A percentile compares a stretch with the other conserved stretches of the same genome.
Evolutionary conservation across 2,113 vertebrate genomes (phyloP).

Genomic region (Megatriorchis doriae): DNA sequence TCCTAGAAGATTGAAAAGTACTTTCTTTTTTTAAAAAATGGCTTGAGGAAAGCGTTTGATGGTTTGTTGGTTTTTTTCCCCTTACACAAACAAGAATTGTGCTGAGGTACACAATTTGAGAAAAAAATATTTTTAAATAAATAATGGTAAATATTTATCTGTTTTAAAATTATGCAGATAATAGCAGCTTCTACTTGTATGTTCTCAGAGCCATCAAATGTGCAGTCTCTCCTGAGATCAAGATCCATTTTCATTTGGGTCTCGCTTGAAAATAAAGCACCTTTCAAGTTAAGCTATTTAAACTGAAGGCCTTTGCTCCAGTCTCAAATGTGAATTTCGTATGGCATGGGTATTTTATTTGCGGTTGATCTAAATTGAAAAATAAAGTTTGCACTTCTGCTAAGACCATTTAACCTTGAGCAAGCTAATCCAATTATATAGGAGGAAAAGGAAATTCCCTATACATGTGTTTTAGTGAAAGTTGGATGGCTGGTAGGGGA

Average conservation of each 20-base stretch:
- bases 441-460: background rate
- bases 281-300: conserved; percentile 18
- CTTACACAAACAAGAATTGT: background rate
- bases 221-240: background rate
- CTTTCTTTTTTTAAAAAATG: background rate
- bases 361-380: background rate
- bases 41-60: background rate
- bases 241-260: background rate
- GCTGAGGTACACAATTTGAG: background rate
- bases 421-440: background rate
- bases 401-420: background rate
- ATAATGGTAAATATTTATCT: background rate
- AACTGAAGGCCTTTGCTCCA: background rate
- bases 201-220: background rate
- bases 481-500: background rate
- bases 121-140: background rate
- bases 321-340: background rate
- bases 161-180: background rate
- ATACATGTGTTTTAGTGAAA: background rate
- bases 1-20: background rate
- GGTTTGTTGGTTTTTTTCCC: accelerated
- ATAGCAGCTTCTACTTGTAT: background rate
- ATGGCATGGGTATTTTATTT: background rate
- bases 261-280: conserved; percentile 1
- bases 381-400: conserved; percentile 2